Conservation (phyloP, 1,140 invertebrate species). For the Cepaea nemoralis region DNA sequence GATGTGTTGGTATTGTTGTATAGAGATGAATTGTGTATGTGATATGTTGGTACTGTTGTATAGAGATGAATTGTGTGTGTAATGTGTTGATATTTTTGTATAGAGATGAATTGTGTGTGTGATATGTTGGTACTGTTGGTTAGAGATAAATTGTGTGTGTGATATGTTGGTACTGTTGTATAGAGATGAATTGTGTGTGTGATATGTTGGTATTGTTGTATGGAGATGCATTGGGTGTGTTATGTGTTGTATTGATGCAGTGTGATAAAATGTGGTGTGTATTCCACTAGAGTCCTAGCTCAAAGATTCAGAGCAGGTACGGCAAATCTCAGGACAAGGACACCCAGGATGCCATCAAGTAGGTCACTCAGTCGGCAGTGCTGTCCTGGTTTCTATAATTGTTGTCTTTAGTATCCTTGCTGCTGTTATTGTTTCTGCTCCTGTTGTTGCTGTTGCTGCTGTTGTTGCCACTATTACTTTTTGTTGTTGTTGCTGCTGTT, state of each 20-base stretch:
- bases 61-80: not conserved
- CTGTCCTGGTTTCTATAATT: too few relatives aligned
- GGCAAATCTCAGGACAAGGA: constrained; percentile 35
- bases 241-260: not conserved
- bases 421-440: too few relatives aligned
- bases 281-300: constrained; percentile 15
- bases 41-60: not conserved
- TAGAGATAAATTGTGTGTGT: too few relatives aligned
- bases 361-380: constrained; percentile 16
- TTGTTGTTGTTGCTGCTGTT: too few relatives aligned
- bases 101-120: not conserved
- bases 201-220: not conserved
- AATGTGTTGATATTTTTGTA: not conserved
- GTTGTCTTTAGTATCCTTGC: too few relatives aligned
- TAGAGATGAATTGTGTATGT: constrained; percentile 1
- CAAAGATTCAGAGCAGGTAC: not conserved
- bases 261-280: not conserved
- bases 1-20: not conserved
- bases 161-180: not conserved
- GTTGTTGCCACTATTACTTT: too few relatives aligned
- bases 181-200: not conserved
- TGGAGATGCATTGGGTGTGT: not conserved
- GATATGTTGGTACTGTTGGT: not conserved
- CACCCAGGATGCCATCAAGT: constrained; percentile 51
- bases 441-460: too few relatives aligned